phyloP scores from a whole-genome alignment of 2,113 vertebrate genomes.

The Syngnathus typhle region DNA sequence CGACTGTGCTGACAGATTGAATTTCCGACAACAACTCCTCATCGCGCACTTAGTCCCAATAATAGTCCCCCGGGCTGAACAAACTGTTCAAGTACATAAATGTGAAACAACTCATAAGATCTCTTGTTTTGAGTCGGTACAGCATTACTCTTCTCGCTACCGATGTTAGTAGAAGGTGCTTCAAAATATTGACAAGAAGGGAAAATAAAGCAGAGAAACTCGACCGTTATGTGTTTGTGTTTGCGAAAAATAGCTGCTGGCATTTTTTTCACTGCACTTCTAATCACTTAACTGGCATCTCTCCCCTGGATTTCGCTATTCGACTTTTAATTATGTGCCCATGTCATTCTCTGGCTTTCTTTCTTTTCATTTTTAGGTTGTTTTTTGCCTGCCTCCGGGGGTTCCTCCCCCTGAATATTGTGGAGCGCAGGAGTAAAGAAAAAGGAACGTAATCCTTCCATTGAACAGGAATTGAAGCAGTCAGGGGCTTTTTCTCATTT shows the following conservation, averaged over 20 bases:
- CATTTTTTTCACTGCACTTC: neutral
- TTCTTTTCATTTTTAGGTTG: constrained; percentile 20
- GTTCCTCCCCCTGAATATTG: constrained; percentile 36
- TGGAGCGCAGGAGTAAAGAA: constrained; percentile 38
- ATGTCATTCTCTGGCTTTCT: constrained; percentile 12
- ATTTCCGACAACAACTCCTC: constrained; percentile 38
- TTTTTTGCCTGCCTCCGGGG: constrained; percentile 12
- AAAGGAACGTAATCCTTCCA: constrained; percentile 67
- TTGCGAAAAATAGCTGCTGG: neutral
- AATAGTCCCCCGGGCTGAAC: constrained; percentile 3
- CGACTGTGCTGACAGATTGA: constrained; percentile 52
- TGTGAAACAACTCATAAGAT: neutral
- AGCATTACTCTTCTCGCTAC: neutral
- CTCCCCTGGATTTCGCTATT: constrained; percentile 14
- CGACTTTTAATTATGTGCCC: constrained; percentile 32
- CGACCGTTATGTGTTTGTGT: neutral
- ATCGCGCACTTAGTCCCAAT: neutral
- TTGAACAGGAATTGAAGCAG: constrained; percentile 57
- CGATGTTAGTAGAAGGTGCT: neutral
- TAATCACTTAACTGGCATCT: neutral
- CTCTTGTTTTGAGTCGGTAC: neutral
- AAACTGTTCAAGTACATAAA: constrained; percentile 7
- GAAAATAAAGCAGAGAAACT: neutral
- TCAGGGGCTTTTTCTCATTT: constrained; percentile 39
- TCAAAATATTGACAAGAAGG: neutral